These are phyloP conservation scores for Australoheros facetus DNA, from an alignment of 2,797 vertebrate species.

Conservation along the genomic window DNA sequence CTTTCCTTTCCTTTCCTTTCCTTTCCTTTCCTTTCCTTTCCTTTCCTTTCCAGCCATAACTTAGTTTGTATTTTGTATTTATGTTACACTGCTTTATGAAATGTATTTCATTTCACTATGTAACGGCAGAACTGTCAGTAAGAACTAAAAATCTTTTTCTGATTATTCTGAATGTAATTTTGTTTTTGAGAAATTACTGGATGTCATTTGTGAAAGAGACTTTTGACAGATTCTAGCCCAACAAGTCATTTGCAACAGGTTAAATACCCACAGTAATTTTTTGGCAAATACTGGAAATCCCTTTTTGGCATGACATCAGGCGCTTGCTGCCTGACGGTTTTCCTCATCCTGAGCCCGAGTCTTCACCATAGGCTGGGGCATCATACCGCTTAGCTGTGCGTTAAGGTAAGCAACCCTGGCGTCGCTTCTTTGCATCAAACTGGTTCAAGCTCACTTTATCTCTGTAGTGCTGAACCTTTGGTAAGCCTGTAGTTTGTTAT, in stretches of 20 bases:
- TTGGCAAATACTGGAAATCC: background rate
- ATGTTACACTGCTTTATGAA: conserved; percentile 14
- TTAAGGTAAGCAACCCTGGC: background rate
- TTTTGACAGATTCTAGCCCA: background rate
- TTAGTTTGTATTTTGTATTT: background rate
- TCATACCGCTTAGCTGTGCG: background rate
- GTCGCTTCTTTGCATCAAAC: conserved; percentile 6
- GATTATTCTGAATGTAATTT: conserved; percentile 29
- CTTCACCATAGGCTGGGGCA: background rate
- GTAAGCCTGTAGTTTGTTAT: conserved; percentile 34
- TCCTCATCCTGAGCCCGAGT: background rate
- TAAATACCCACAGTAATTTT: background rate
- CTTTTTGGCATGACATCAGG: background rate
- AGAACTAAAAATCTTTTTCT: background rate
- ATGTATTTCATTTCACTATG: background rate
- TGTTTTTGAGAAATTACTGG: background rate
- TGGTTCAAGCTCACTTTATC: conserved; percentile 14
- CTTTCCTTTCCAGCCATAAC: background rate
- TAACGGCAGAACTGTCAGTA: background rate
- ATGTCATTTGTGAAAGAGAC: background rate
- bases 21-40: too few species aligned
- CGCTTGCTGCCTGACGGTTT: background rate
- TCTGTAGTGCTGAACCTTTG: conserved; percentile 15
- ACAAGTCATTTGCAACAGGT: background rate
- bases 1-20: too few species aligned